Conservation (phyloP, 2,888 invertebrate species). For the Pyrocoelia pectoralis region DNA sequence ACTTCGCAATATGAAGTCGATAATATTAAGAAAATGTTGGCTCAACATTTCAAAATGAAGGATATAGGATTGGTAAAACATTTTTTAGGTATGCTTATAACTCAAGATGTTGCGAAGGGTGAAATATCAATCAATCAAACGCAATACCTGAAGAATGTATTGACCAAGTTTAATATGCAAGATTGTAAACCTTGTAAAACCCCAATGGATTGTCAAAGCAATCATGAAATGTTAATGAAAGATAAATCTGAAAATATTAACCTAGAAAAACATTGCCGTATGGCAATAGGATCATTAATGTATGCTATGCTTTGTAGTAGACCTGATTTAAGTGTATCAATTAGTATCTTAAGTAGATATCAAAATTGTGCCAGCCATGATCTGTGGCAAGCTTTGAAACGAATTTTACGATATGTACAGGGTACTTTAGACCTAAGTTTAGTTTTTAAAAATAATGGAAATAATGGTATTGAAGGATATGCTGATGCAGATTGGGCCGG, state of each 20-base stretch:
- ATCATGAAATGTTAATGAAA: too few species aligned
- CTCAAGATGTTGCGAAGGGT: not conserved
- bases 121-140: not conserved
- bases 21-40: not conserved
- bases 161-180: not conserved
- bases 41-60: not conserved
- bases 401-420: not conserved
- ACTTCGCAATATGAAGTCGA: not conserved
- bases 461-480: not conserved
- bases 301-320: not conserved
- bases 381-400: not conserved
- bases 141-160: not conserved
- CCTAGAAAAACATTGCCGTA: too few species aligned
- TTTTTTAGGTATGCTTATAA: not conserved
- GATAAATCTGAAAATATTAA: too few species aligned
- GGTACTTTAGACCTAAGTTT: not conserved
- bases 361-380: not conserved
- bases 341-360: not conserved
- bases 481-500: constrained; percentile 5
- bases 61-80: not conserved
- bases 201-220: too few species aligned
- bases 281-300: not conserved
- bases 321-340: constrained; percentile 2
- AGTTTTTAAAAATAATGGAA: constrained; percentile 3
- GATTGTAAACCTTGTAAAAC: not conserved